Conservation (phyloP, 2,113 vertebrate species). For the Neotragus pygmaeus region DNA sequence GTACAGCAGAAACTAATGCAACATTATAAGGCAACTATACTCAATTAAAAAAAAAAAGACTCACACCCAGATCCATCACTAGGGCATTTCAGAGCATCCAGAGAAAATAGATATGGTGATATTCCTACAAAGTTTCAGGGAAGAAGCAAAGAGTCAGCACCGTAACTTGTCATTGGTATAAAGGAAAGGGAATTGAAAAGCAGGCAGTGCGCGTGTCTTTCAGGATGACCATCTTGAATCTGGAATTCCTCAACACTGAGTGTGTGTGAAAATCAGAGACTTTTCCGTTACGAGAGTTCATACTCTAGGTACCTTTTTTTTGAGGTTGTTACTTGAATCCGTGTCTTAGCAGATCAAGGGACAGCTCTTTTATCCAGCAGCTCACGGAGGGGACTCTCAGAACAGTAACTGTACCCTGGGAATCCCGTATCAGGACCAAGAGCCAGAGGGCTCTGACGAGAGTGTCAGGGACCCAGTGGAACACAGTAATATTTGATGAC, state of each 20-base stretch:
- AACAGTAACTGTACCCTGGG: rapidly evolving
- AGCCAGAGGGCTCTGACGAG: neutral
- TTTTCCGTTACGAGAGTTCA: neutral
- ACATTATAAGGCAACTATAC: neutral
- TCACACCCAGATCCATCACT: neutral
- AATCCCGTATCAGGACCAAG: rapidly evolving
- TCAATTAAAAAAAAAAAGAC: neutral
- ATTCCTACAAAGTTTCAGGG: neutral
- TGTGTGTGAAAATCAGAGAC: neutral
- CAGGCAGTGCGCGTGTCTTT: rapidly evolving
- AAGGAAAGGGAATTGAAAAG: rapidly evolving
- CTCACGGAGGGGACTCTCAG: neutral
- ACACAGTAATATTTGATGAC: rapidly evolving
- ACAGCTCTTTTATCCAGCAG: rapidly evolving
- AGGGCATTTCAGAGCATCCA: neutral
- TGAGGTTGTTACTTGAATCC: neutral
- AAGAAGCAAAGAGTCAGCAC: neutral
- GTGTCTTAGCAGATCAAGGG: neutral
- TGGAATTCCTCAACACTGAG: neutral
- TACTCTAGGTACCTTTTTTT: neutral
- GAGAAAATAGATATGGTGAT: rapidly evolving
- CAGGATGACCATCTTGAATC: neutral
- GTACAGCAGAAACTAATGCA: neutral
- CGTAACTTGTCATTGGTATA: rapidly evolving
- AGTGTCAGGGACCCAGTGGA: rapidly evolving